A percentile compares a stretch with the other conserved stretches of the same genome.
Conservation (phyloP, 2,113 vertebrate genomes). For the Tretioscincus oriximinensis region DNA sequence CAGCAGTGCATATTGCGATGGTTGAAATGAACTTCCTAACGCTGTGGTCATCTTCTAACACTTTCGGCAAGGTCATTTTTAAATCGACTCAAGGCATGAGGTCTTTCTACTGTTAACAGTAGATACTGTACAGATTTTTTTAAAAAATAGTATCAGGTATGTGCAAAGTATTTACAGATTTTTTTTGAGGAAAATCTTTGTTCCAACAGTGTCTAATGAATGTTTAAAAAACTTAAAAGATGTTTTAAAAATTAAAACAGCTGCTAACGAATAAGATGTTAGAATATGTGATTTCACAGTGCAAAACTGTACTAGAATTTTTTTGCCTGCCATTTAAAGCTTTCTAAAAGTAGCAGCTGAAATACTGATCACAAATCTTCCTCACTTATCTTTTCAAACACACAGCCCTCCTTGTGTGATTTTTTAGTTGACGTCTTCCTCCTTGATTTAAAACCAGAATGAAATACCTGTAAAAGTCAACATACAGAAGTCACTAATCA, state of each 20-base stretch:
- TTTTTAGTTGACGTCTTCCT: not conserved
- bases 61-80: not conserved
- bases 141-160: not conserved
- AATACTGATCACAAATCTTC: slow-evolving; percentile 19
- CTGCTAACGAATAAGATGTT: not conserved
- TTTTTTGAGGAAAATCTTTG: not conserved
- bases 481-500: not conserved
- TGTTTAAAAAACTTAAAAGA: not conserved
- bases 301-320: not conserved
- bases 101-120: not conserved
- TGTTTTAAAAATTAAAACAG: not conserved
- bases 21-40: not conserved
- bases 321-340: not conserved
- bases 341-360: not conserved
- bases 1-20: not conserved
- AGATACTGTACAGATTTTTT: not conserved
- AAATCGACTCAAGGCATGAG: not conserved
- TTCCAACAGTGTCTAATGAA: not conserved
- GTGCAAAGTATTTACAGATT: slow-evolving; percentile 12
- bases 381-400: slow-evolving; percentile 34
- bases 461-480: slow-evolving; percentile 25
- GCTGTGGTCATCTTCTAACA: not conserved
- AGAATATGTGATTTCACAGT: not conserved
- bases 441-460: slow-evolving; percentile 20
- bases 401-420: slow-evolving; percentile 11